A percentile compares a stretch with the other conserved stretches of the same genome.
Conservation (phyloP, 2,888 invertebrate genomes). For the Prosopocoilus inquinatus region DNA sequence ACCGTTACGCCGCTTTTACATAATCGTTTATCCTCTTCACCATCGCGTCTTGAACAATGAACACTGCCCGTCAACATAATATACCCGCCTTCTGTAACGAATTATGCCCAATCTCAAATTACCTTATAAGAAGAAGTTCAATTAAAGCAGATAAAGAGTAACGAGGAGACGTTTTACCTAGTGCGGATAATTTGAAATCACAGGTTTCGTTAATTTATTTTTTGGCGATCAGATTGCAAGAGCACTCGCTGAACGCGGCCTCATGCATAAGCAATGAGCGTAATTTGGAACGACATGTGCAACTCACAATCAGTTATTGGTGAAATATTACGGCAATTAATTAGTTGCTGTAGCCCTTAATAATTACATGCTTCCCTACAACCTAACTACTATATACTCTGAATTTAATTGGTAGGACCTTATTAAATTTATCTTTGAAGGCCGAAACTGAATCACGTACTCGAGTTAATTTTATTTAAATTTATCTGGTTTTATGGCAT, state of each 20-base stretch:
- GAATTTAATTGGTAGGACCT: background rate
- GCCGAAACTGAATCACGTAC: too few relatives aligned
- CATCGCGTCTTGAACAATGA: too few relatives aligned
- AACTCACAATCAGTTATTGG: slow-evolving; percentile 6
- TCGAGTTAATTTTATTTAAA: too few relatives aligned
- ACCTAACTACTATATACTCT: background rate
- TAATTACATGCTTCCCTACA: background rate
- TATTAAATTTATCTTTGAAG: background rate
- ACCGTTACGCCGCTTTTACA: too few relatives aligned
- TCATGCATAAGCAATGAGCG: slow-evolving; percentile 16
- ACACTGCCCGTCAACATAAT: too few relatives aligned
- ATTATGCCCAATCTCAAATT: too few relatives aligned
- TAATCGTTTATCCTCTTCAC: too few relatives aligned
- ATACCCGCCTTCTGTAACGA: too few relatives aligned
- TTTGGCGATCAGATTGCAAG: slow-evolving; percentile 7
- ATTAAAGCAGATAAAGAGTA: background rate
- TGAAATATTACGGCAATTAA: slow-evolving; percentile 15
- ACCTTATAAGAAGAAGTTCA: background rate
- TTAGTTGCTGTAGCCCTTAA: slow-evolving; percentile 1
- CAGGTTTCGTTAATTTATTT: slow-evolving; percentile 11
- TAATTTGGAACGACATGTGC: slow-evolving; percentile 7
- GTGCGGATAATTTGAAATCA: slow-evolving; percentile 5
- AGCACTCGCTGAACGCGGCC: background rate
- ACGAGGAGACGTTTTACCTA: background rate
- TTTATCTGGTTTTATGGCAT: too few relatives aligned